These are phyloP conservation scores for Zeus faber DNA, from an alignment of 2,113 vertebrate genomes.

Conservation along the genomic window DNA sequence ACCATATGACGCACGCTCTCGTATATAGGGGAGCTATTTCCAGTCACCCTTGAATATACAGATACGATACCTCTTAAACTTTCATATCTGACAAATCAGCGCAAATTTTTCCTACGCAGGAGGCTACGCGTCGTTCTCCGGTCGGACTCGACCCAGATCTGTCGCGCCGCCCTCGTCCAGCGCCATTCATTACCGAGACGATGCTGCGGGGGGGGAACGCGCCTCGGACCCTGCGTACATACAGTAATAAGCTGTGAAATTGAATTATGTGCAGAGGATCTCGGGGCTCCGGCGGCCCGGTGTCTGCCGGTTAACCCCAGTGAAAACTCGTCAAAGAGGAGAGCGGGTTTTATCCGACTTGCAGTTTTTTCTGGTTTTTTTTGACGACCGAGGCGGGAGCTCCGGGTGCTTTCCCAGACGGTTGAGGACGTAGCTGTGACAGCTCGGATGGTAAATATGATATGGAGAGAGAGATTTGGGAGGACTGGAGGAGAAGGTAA, in stretches of 20 bases:
- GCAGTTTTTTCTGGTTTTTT: too few relatives aligned
- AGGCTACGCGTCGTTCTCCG: too few relatives aligned
- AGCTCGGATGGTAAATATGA: conserved; percentile 38
- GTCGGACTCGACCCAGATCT: too few relatives aligned
- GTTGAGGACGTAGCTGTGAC: conserved; percentile 48
- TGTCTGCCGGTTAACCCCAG: conserved; percentile 44
- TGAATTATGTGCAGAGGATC: conserved; percentile 60
- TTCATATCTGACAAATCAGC: too few relatives aligned
- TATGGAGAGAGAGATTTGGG: conserved; percentile 22
- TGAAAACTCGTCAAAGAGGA: conserved; percentile 41
- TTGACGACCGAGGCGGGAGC: conserved; percentile 38
- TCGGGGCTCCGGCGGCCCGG: conserved; percentile 40
- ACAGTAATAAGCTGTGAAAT: conserved; percentile 75
- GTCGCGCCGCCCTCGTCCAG: too few relatives aligned
- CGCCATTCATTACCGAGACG: too few relatives aligned
- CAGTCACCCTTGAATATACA: too few relatives aligned
- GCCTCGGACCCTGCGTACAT: too few relatives aligned
- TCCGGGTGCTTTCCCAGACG: conserved; percentile 34
- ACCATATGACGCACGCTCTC: too few relatives aligned
- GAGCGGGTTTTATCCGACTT: conserved; percentile 45
- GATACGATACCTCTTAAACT: too few relatives aligned
- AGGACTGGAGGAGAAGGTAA: conserved; percentile 41
- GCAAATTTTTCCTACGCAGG: too few relatives aligned
- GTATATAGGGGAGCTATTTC: too few relatives aligned
- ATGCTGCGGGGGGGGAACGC: neutral